Conservation (phyloP, 1,140 invertebrate genomes). For the Drosophila kurseongensis region DNA sequence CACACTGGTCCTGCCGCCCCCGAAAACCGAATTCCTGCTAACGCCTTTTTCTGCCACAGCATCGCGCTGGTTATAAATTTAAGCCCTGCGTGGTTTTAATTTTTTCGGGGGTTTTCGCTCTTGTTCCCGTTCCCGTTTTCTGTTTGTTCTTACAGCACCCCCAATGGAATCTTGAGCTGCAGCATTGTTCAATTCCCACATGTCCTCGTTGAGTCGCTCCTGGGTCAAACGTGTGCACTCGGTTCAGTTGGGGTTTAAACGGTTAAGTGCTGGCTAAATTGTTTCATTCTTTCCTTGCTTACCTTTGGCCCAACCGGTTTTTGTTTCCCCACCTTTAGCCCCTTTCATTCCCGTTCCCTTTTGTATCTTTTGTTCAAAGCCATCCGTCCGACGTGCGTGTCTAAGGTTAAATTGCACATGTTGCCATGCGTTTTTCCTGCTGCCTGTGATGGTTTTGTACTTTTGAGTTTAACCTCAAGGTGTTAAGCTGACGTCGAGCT, state of each 20-base stretch:
- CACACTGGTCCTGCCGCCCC: constrained; percentile 18
- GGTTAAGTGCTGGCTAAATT: constrained; percentile 79
- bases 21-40: constrained; percentile 10
- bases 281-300: constrained; percentile 69
- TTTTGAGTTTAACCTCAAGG: constrained; percentile 58
- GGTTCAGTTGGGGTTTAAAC: constrained; percentile 80
- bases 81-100: constrained; percentile 73
- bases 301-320: constrained; percentile 53
- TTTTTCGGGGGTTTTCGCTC: constrained; percentile 27
- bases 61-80: constrained; percentile 71
- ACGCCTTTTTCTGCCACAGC: constrained; percentile 35
- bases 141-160: constrained; percentile 38
- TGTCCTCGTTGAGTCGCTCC: constrained; percentile 43
- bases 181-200: constrained; percentile 62
- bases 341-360: constrained; percentile 10
- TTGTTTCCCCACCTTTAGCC: constrained; percentile 8
- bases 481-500: constrained; percentile 60
- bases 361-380: constrained; percentile 53
- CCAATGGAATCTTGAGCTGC: constrained; percentile 62
- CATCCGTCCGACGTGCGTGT: constrained; percentile 52
- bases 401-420: constrained; percentile 75
- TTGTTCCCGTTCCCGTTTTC: constrained; percentile 1
- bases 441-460: constrained; percentile 49
- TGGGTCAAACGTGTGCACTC: constrained; percentile 75
- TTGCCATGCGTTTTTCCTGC: constrained; percentile 61